Percentiles rank a stretch among this genome's conserved stretches.
These are phyloP conservation scores for Rhinolophus sinicus DNA, from an alignment of 2,113 vertebrate species.

Conservation along the genomic window DNA sequence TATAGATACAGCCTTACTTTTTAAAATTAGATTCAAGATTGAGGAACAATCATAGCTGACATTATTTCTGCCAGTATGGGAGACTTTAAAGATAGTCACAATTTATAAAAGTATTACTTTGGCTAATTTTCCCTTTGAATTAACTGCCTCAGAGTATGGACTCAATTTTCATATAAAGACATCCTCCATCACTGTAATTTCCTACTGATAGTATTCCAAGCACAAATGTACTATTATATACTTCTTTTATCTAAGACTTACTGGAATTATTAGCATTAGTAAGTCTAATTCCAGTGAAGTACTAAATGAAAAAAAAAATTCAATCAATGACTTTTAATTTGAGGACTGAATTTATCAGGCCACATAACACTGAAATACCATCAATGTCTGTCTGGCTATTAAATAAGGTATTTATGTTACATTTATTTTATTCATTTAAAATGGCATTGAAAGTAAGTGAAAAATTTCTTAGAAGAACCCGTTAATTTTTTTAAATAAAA, in stretches of 20 bases:
- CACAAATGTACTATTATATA: neutral
- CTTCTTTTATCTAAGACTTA: neutral
- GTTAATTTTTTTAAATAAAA: neutral
- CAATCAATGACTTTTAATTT: neutral
- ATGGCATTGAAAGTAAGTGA: neutral
- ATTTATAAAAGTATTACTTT: neutral
- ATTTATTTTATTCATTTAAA: neutral
- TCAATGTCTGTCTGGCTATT: neutral
- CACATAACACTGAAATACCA: neutral
- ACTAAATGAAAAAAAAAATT: neutral
- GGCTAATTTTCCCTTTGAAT: neutral
- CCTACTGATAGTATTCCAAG: neutral
- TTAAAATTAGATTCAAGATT: neutral
- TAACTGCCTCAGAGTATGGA: neutral
- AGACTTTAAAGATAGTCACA: neutral
- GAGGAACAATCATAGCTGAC: neutral
- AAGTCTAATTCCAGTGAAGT: neutral
- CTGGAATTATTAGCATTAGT: neutral
- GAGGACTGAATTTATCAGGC: neutral
- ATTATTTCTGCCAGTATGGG: neutral
- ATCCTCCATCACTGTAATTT: neutral
- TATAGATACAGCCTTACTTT: neutral
- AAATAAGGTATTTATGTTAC: neutral
- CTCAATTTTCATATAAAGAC: neutral
- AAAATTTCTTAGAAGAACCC: neutral